These are phyloP conservation scores for Micromesistius poutassou DNA, from an alignment of 2,797 vertebrate species.

Conservation along the genomic window DNA sequence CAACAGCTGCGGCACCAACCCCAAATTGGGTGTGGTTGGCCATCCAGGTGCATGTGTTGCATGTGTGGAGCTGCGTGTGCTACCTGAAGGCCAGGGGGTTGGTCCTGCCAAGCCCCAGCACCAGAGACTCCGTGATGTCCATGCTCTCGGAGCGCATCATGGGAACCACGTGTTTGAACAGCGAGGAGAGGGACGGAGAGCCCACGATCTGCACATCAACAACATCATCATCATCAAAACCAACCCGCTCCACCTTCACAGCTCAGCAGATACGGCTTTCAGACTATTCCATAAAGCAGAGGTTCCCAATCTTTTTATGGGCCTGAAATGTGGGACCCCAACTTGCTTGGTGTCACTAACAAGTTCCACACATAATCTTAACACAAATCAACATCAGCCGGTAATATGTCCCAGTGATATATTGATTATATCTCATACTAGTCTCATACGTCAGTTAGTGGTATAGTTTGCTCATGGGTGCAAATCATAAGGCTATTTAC, in stretches of 20 bases:
- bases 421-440: no score
- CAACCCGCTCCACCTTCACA: neutral
- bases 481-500: no score
- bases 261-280: neutral
- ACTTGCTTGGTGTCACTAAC: no score
- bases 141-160: slow-evolving; percentile 99
- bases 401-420: no score
- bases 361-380: no score
- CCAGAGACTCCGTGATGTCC: slow-evolving; percentile 98
- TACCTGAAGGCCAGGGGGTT: slow-evolving; percentile 97
- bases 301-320: no score
- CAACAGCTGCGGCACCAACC: neutral
- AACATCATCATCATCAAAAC: slow-evolving; percentile 8
- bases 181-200: slow-evolving; percentile 92
- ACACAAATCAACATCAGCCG: no score
- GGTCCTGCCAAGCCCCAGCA: slow-evolving; percentile 99
- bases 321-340: no score
- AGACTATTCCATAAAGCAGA: no score
- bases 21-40: neutral
- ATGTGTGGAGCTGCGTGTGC: neutral
- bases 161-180: slow-evolving; percentile 98
- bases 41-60: neutral
- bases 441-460: no score
- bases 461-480: no score
- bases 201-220: slow-evolving; percentile 83